A percentile compares a stretch with the other conserved stretches of the same genome.
Conservation (phyloP, 2,888 invertebrate genomes). For the Ectemnius cavifrons region DNA sequence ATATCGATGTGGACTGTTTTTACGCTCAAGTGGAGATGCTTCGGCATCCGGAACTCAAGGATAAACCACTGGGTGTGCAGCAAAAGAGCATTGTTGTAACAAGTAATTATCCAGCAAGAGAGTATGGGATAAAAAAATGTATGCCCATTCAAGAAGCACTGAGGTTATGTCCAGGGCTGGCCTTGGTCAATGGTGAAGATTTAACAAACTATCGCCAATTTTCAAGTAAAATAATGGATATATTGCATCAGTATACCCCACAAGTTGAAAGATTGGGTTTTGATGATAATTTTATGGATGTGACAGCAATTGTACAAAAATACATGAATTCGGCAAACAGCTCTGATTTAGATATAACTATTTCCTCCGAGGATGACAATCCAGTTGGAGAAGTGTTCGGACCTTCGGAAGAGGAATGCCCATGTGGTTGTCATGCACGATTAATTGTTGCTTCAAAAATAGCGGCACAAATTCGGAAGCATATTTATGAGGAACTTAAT, state of each 20-base stretch:
- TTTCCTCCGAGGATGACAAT: conserved; percentile 62
- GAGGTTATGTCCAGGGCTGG: conserved; percentile 85
- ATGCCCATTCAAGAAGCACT: conserved; percentile 88
- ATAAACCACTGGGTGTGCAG: conserved; percentile 87
- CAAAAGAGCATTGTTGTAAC: conserved; percentile 92
- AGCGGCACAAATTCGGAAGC: conserved; percentile 87
- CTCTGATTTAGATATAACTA: conserved; percentile 47
- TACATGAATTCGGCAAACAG: conserved; percentile 47
- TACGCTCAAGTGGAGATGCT: conserved; percentile 93
- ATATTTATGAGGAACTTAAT: conserved; percentile 84
- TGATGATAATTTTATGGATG: conserved; percentile 92
- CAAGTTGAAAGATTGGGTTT: conserved; percentile 90
- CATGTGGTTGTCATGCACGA: conserved; percentile 87
- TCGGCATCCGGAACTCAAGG: conserved; percentile 83
- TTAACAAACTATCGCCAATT: conserved; percentile 88
- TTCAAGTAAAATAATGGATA: conserved; percentile 87
- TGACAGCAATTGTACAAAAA: conserved; percentile 83
- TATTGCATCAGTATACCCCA: conserved; percentile 85
- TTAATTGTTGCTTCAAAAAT: conserved; percentile 86
- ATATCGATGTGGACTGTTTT: conserved; percentile 91
- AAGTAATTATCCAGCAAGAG: conserved; percentile 89
- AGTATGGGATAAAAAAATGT: conserved; percentile 85
- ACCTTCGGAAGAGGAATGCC: conserved; percentile 81
- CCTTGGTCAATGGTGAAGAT: conserved; percentile 90
- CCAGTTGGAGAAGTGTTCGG: conserved; percentile 82